Conservation (phyloP, 1,140 invertebrate genomes). For the Leptinotarsa undecemlineata region DNA sequence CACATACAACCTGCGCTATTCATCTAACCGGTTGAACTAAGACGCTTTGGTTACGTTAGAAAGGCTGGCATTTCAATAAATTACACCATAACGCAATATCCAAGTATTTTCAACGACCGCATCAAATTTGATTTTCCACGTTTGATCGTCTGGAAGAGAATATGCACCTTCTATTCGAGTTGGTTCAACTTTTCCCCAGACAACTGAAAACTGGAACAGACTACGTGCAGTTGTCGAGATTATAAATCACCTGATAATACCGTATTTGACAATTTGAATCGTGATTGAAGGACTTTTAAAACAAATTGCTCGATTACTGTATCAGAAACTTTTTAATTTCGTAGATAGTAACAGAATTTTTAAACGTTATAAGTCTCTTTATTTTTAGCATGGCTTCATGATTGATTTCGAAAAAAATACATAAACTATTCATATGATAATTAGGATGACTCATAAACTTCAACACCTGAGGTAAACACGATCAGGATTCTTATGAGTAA, state of each 20-base stretch:
- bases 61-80: not conserved
- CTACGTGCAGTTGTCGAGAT: not conserved
- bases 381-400: not conserved
- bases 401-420: not conserved
- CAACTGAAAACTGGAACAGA: slow-evolving; percentile 2
- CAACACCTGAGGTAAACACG: not conserved
- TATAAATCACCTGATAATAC: slow-evolving; percentile 14
- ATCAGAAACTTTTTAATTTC: not conserved
- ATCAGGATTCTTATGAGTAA: not conserved
- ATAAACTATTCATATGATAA: not conserved
- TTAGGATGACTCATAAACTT: not conserved
- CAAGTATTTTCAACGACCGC: not conserved
- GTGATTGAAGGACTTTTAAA: not conserved
- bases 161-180: not conserved
- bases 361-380: not conserved
- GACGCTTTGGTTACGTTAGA: not conserved
- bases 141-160: not conserved
- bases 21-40: slow-evolving; percentile 4
- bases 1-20: not conserved
- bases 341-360: not conserved
- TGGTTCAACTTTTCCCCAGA: slow-evolving; percentile 1
- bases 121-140: not conserved
- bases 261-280: slow-evolving; percentile 10
- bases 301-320: not conserved
- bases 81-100: not conserved